These are phyloP conservation scores for Gari tellinella DNA, from an alignment of 2,888 invertebrate genomes.

Conservation along the genomic window DNA sequence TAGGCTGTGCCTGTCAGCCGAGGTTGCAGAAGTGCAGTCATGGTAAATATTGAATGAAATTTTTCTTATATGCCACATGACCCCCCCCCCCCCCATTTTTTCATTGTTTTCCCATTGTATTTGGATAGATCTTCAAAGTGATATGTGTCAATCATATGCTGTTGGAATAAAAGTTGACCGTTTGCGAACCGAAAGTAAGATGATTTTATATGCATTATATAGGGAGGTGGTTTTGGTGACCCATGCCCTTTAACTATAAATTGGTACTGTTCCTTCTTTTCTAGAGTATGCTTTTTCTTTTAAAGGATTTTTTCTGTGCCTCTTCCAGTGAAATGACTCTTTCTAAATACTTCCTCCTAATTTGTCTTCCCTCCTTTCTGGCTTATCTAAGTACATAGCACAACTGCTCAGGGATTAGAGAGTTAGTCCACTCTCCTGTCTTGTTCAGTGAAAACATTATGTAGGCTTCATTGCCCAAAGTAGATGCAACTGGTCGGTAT, in stretches of 20 bases:
- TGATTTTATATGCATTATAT: too few relatives aligned
- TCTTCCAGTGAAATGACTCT: conserved; percentile 12
- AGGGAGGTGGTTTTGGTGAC: too few relatives aligned
- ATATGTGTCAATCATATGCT: too few relatives aligned
- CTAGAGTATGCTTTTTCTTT: conserved; percentile 15
- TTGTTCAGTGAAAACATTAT: conserved; percentile 37
- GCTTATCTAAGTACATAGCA: conserved; percentile 15
- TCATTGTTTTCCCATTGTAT: too few relatives aligned
- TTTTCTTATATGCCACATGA: too few relatives aligned
- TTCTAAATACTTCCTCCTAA: conserved; percentile 19
- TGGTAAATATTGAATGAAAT: too few relatives aligned
- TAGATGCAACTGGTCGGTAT: conserved; percentile 34
- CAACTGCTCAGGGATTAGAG: conserved; percentile 7
- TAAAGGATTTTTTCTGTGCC: conserved; percentile 5
- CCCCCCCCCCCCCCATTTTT: too few relatives aligned
- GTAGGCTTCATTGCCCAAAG: conserved; percentile 35
- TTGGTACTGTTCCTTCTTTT: conserved; percentile 23
- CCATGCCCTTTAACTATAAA: conserved; percentile 11
- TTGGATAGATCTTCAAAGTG: too few relatives aligned
- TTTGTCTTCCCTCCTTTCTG: conserved; percentile 23
- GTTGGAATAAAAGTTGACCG: too few relatives aligned
- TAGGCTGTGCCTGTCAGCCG: too few relatives aligned
- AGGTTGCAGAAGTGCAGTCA: too few relatives aligned
- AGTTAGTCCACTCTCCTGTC: conserved; percentile 26
- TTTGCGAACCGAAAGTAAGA: too few relatives aligned